Evolutionary conservation across 2,888 invertebrate species (phyloP).

Genomic region (Cyrtodaria siliqua): DNA sequence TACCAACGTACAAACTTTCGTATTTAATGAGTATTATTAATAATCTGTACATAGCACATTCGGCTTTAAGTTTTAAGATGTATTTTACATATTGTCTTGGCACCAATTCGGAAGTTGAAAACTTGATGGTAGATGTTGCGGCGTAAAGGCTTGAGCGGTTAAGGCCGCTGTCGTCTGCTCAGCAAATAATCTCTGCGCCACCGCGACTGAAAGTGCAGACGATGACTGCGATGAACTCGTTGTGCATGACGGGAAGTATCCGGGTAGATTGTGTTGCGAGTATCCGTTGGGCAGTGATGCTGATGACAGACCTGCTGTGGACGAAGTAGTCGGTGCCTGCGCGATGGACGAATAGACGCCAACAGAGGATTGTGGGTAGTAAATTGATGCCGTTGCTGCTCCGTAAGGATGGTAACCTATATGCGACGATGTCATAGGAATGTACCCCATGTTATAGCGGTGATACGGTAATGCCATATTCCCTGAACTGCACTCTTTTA

Average conservation of each 20-base stretch:
- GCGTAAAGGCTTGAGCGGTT: slow-evolving; percentile 33
- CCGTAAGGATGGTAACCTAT: no score
- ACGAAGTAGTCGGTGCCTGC: neutral
- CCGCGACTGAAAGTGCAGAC: slow-evolving; percentile 11
- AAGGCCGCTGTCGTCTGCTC: slow-evolving; percentile 33
- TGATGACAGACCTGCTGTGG: neutral
- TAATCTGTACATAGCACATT: no score
- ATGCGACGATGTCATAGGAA: no score
- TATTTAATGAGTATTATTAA: no score
- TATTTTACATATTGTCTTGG: neutral
- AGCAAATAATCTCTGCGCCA: slow-evolving; percentile 32
- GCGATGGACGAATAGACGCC: slow-evolving; percentile 2
- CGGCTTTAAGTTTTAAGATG: no score
- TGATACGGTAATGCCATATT: no score
- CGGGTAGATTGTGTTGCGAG: no score
- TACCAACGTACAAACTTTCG: no score
- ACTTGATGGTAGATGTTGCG: slow-evolving; percentile 38
- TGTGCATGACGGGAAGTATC: no score
- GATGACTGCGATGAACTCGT: neutral
- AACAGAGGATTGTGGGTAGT: slow-evolving; percentile 31
- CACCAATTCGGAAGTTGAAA: slow-evolving; percentile 37
- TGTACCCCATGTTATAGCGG: no score
- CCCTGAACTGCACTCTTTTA: no score
- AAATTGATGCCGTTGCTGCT: slow-evolving; percentile 18
- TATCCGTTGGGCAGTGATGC: no score